Evolutionary conservation across 2,888 invertebrate genomes (phyloP), one percentile per base, ranked within the genome.

Genomic region (Colostygia pectinataria): DNA sequence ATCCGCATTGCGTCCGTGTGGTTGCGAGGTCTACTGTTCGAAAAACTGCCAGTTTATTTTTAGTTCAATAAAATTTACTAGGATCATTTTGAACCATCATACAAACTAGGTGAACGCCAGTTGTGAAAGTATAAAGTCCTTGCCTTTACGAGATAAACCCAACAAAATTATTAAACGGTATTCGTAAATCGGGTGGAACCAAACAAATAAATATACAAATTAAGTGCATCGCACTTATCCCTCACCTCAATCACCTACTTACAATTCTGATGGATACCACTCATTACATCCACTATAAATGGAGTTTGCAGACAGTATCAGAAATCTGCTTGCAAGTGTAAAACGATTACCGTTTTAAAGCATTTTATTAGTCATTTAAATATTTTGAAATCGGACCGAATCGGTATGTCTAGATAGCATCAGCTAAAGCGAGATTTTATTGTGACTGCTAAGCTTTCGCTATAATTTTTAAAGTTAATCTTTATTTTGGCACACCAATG

Each of bases 261-360:
- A 38, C 27, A 23, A 32, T 32, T n/a, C 45, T 43, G 52, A 55
- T 52, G 25, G 12, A 39, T 49, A 24, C 12, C 15, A 23, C n/a
- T 12, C 33, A 45, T 45, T 49, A 49, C 3, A 9, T 10, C 6
- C 2, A 12, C 57, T 43, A 25, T 40, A 52, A 48, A 29, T 14
- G 40, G 45, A 32, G 24, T 41, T 20, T 12, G 10, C 3, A 20
- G 44, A 34, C 27, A 14, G 15, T 46, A 46, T 51, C 43, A 6
- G 15, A 14, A 25, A 47, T 51, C 36, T 18, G 29, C 14, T 9
- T n/a, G 12, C 15, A 47, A 53, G 56, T 51, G 53, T 34, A 31
- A 53, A 53, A 12, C 24, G 45, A 46, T 51, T 51, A 46, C 53
- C 43, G 51, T 54, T 51, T 46, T 51, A 29, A 40, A 18, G 31